phyloP scores from a whole-genome alignment of 1,140 invertebrate species.

The Panonychus citri region DNA sequence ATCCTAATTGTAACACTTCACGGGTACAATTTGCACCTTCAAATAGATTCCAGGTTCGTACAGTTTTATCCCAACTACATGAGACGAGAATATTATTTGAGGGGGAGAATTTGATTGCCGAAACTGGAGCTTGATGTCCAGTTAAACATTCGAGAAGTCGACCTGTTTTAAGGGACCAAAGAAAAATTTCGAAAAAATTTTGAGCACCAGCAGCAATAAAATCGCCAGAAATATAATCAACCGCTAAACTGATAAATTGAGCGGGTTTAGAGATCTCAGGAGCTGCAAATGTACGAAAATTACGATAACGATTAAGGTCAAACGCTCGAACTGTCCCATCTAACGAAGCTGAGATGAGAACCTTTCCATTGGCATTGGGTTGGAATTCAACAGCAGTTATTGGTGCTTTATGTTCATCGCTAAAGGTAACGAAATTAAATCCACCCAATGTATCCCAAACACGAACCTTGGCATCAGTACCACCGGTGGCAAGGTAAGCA shows the following conservation, averaged over 20 bases:
- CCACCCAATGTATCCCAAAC: slow-evolving; percentile 72
- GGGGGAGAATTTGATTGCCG: slow-evolving; percentile 54
- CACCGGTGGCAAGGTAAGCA: slow-evolving; percentile 67
- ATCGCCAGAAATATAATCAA: slow-evolving; percentile 59
- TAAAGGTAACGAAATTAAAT: slow-evolving; percentile 86
- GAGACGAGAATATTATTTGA: slow-evolving; percentile 45
- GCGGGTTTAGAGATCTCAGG: slow-evolving; percentile 38
- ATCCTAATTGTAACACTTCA: slow-evolving; percentile 49
- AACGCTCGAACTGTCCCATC: slow-evolving; percentile 89
- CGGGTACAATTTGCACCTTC: slow-evolving; percentile 46
- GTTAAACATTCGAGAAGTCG: slow-evolving; percentile 42
- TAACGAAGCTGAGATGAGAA: slow-evolving; percentile 63
- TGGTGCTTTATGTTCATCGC: slow-evolving; percentile 49
- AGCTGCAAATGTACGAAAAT: slow-evolving; percentile 83
- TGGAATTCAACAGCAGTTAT: slow-evolving; percentile 62
- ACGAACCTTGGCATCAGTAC: slow-evolving; percentile 86
- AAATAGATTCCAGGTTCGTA: slow-evolving; percentile 72
- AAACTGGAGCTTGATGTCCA: slow-evolving; percentile 71
- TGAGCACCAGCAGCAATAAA: slow-evolving; percentile 75
- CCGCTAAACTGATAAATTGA: slow-evolving; percentile 72
- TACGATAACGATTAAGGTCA: slow-evolving; percentile 77
- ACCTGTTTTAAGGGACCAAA: slow-evolving; percentile 85
- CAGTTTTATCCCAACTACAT: slow-evolving; percentile 78
- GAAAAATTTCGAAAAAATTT: slow-evolving; percentile 78
- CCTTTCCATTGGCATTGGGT: slow-evolving; percentile 50